Conservation (phyloP, 1,140 invertebrate genomes). For the Zaprionus lachaisei region DNA sequence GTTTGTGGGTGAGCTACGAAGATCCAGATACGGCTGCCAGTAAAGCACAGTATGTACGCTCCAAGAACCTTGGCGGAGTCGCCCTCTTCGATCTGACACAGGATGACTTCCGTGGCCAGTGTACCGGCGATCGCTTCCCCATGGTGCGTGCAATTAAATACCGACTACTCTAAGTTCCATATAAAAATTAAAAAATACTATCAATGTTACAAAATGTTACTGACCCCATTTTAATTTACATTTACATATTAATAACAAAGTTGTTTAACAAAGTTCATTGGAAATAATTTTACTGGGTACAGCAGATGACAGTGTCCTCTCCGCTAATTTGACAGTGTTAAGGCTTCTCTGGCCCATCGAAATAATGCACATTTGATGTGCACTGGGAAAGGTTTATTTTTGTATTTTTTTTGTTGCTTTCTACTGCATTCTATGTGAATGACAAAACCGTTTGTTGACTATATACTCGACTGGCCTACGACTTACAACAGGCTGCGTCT, state of each 20-base stretch:
- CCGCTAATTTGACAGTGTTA: conserved; percentile 7
- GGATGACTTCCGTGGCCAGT: conserved; percentile 93
- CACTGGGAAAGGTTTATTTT: neutral
- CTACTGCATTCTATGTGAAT: conserved; percentile 67
- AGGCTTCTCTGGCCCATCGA: conserved; percentile 63
- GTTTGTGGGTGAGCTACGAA: conserved; percentile 96
- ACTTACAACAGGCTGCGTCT: conserved; percentile 28
- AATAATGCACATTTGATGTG: conserved; percentile 74
- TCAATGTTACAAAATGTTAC: conserved; percentile 44
- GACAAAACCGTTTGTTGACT: conserved; percentile 68
- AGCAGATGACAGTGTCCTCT: conserved; percentile 53
- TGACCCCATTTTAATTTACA: conserved; percentile 1
- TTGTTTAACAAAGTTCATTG: conserved; percentile 75
- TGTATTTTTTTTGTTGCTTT: conserved; percentile 45
- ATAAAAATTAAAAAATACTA: neutral
- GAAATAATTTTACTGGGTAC: conserved; percentile 68
- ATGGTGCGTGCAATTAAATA: conserved; percentile 88
- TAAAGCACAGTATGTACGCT: conserved; percentile 91
- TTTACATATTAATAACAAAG: conserved; percentile 78
- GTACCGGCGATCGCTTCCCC: conserved; percentile 91
- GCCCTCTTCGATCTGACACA: conserved; percentile 92
- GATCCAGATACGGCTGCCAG: conserved; percentile 93
- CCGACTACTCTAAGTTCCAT: conserved; percentile 84
- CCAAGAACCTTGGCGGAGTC: conserved; percentile 91
- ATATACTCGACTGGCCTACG: conserved; percentile 10